A percentile compares a stretch with the other conserved stretches of the same genome.
phyloP scores from a whole-genome alignment of 2,888 invertebrate species.

The Xestia xanthographa region DNA sequence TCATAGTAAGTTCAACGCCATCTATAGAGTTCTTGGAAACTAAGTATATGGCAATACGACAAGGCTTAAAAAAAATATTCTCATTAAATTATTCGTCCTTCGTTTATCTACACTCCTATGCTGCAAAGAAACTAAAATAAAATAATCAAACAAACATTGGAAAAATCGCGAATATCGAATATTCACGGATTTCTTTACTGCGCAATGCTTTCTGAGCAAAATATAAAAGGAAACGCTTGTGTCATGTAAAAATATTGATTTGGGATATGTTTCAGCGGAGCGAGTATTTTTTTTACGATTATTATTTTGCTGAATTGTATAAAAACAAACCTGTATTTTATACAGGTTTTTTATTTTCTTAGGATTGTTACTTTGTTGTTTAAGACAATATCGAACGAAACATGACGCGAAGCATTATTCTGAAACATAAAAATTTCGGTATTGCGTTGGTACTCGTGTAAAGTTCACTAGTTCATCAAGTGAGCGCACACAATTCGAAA shows the following conservation, averaged over 20 bases:
- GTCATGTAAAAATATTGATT: constrained; percentile 8
- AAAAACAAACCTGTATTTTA: background rate
- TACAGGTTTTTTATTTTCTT: background rate
- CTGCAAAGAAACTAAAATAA: too few relatives aligned
- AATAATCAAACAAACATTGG: too few relatives aligned
- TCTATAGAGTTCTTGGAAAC: too few relatives aligned
- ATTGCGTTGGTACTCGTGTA: background rate
- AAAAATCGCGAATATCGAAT: background rate
- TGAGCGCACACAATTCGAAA: background rate
- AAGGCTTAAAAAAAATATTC: too few relatives aligned
- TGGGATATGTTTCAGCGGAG: background rate
- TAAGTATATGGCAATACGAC: too few relatives aligned
- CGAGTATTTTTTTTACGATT: background rate
- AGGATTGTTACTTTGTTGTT: background rate
- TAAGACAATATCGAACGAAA: background rate
- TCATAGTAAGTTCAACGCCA: too few relatives aligned
- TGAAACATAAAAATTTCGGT: background rate
- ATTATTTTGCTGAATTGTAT: background rate
- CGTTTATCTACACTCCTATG: too few relatives aligned
- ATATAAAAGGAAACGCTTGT: background rate
- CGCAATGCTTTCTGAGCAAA: background rate
- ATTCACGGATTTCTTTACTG: background rate
- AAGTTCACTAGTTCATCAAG: background rate
- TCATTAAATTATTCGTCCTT: too few relatives aligned
- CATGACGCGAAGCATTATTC: background rate